Base-by-base conservation (phyloP, 1,140 invertebrate species). In the Callitettix versicolor region DNA sequence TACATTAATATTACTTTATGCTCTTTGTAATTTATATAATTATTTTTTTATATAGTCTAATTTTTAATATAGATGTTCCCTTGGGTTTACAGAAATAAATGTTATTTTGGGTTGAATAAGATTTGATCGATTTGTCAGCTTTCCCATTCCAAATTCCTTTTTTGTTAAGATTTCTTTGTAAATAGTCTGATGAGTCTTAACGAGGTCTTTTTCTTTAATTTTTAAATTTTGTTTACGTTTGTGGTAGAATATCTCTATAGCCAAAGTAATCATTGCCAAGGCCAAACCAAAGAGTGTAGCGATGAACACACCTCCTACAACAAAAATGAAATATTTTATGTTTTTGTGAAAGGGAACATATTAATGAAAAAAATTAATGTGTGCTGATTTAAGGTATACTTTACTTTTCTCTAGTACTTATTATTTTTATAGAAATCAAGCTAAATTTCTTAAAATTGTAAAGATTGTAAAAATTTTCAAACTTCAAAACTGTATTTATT, bases 271-370 rank as follows among this genome's bases (percentile, higher is more conserved):
- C 83, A 92, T 87, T 1, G 88, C 88, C 30, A 92, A 63, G 0
- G 80, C 80, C 3, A 92, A 69, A 0, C 88, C 90, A 64, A 88
- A 87, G 0, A 91, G 69, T 0, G 88, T 92, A 1, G 88, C 88
- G 58, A 92, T 91, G 62, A 92, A 93, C 2, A 93, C 88, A 5
- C 88, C 90, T 58, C 89, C 86, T 86, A 64, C 40, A 71, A 68
- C 46, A 33, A 56, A 53, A 24, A 53, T 1, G n/a, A 21, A 58
- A n/a, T n/a, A n/a, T n/a, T n/a, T n/a, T n/a, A n/a, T n/a, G n/a
- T n/a, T n/a, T n/a, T n/a, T n/a, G n/a, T n/a, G n/a, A n/a, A n/a
- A n/a, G n/a, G n/a, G n/a, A n/a, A n/a, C n/a, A n/a, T n/a, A n/a
- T n/a, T n/a, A n/a, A n/a, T n/a, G n/a, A n/a, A n/a, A n/a, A n/a